Evolutionary conservation across 2,797 vertebrate genomes (phyloP).

Genomic region (Megalops cyprinoides): DNA sequence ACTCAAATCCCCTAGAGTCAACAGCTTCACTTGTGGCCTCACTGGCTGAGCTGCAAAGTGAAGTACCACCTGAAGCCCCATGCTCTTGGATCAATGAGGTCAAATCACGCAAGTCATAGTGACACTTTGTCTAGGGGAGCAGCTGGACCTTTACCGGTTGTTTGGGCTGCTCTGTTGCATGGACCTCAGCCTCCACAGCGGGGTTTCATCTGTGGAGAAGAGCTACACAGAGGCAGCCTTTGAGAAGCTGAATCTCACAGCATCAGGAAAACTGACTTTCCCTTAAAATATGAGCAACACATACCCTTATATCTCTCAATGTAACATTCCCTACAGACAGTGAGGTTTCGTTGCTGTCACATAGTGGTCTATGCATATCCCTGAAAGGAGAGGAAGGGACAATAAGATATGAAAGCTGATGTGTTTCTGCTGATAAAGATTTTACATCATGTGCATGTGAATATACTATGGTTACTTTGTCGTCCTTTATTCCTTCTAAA

Average conservation of each 20-base stretch:
- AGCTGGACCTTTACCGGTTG: conserved; percentile 27
- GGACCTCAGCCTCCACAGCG: not conserved
- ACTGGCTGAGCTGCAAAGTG: conserved; percentile 28
- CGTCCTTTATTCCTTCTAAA: no score
- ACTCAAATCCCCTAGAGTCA: conserved; percentile 14
- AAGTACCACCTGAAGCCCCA: not conserved
- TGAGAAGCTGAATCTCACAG: not conserved
- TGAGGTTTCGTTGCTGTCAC: conserved; percentile 43
- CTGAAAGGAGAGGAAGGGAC: not conserved
- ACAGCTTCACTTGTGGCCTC: conserved; percentile 33
- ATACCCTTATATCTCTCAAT: not conserved
- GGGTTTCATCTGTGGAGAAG: not conserved
- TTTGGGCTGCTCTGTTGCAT: not conserved
- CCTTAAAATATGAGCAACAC: not conserved
- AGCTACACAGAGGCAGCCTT: conserved; percentile 9
- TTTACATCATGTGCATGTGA: no score
- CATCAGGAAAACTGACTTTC: no score
- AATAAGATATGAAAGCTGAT: no score
- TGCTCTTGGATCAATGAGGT: not conserved
- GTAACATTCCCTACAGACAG: not conserved
- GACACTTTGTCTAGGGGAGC: no score
- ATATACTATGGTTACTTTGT: no score
- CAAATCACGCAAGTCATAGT: not conserved
- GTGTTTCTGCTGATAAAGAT: no score
- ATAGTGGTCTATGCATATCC: conserved; percentile 39